Base-by-base conservation (phyloP, 1,140 invertebrate species). In the Drosophila busckii region DNA sequence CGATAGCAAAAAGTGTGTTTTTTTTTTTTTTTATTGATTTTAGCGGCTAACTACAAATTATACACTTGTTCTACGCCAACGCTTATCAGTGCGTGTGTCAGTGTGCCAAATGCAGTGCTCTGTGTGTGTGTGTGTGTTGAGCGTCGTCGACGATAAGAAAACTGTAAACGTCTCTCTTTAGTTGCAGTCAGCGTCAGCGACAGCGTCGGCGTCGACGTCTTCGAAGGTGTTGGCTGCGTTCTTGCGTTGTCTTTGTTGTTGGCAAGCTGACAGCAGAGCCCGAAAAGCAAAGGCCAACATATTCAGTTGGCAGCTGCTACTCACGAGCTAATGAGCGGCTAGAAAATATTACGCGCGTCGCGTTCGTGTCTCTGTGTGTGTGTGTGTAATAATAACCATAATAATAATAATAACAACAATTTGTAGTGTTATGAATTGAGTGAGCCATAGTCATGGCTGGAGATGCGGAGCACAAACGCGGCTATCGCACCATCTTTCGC, bases 401-500 rank as follows among this genome's bases (percentile, higher is more conserved):
- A 22, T 3, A 38, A 19, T n/a, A 34, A 25, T 15, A 52, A n/a
- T 9, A 13, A 6, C 28, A 32, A 3, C 2, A 34, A 22, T 13
- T 8, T 10, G 22, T 29, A 46, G 22, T 48, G 53, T 34, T 35
- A 22, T 54, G 50, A 54, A 44, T 35, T 35, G 31, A 35, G 31
- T 16, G 19, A 19, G 4, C 12, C 15, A 26, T 31, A 23, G 55
- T 32, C 48, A 78, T 78, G 73, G 73, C 73, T 13, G 73, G 73
- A 17, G 73, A 78, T 38, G 59, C 54, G 10, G 73, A 80, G 46
- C 65, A 53, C 12, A 82, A 66, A 29, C 45, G 64, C 28, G 71
- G 70, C 7, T 83, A 84, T 61, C 82, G 80, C 32, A 75, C 80
- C 38, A 50, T 84, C 25, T 75, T 84, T 20, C 80, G 80, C 22